Conservation (phyloP, 2,888 invertebrate species). For the Eutolmus rufibarbis region DNA sequence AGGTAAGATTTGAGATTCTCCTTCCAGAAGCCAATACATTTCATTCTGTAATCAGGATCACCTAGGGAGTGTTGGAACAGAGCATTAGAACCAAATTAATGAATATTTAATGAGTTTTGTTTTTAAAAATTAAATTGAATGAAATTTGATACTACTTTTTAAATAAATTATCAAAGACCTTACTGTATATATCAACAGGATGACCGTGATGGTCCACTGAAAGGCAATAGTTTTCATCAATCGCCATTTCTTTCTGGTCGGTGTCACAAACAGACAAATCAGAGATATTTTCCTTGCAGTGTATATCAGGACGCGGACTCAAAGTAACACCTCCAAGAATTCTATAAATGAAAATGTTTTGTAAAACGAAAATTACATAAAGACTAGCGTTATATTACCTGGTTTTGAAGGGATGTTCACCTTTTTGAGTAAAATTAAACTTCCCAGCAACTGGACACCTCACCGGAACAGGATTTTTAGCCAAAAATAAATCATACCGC, state of each 20-base stretch:
- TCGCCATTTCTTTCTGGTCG: slow-evolving; percentile 91
- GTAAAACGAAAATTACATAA: neutral
- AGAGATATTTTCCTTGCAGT: slow-evolving; percentile 92
- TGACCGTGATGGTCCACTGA: slow-evolving; percentile 95
- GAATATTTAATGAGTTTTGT: no score
- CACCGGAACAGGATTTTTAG: slow-evolving; percentile 89
- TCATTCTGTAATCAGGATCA: slow-evolving; percentile 95
- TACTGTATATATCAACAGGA: slow-evolving; percentile 90
- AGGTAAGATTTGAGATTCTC: slow-evolving; percentile 96
- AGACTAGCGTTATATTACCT: slow-evolving; percentile 54
- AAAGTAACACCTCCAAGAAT: slow-evolving; percentile 95
- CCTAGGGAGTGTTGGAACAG: slow-evolving; percentile 46
- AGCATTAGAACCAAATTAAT: neutral
- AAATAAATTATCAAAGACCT: neutral
- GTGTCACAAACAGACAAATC: slow-evolving; percentile 96
- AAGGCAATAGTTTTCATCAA: slow-evolving; percentile 95
- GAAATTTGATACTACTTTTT: neutral
- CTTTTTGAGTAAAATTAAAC: slow-evolving; percentile 90
- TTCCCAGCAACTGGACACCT: slow-evolving; percentile 97
- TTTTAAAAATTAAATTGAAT: no score
- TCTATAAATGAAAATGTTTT: slow-evolving; percentile 60
- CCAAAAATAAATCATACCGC: slow-evolving; percentile 84
- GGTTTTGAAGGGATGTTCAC: slow-evolving; percentile 90
- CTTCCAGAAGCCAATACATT: slow-evolving; percentile 97
- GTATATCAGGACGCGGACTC: slow-evolving; percentile 89